These are phyloP conservation scores for Agonopterix arenella DNA, from an alignment of 2,888 invertebrate species.

Conservation along the genomic window DNA sequence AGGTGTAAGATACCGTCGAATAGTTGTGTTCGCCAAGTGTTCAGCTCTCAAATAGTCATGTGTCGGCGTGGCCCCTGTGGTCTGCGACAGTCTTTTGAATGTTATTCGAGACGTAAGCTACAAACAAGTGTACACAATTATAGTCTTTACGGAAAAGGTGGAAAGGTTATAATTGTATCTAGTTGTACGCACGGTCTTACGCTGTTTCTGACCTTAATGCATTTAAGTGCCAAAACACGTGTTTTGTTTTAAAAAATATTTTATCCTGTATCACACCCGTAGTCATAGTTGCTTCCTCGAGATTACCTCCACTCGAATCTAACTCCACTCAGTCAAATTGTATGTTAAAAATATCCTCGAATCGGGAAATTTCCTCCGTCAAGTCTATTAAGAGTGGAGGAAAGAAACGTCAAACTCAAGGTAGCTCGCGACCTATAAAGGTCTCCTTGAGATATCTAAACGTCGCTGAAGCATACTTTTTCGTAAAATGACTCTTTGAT, in stretches of 20 bases:
- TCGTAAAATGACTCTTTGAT: no score
- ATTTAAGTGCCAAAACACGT: conserved; percentile 21
- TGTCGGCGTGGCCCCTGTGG: conserved; percentile 3
- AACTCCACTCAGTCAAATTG: no score
- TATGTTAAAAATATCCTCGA: no score
- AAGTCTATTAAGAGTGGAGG: no score
- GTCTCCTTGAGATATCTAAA: no score
- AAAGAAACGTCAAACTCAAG: no score
- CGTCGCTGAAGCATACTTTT: no score
- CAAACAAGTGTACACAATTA: conserved; percentile 12
- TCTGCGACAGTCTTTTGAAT: conserved; percentile 8
- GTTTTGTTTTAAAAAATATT: conserved; percentile 8
- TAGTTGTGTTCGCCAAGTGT: neutral
- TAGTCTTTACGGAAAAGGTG: conserved; percentile 11
- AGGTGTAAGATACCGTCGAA: no score
- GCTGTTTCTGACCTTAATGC: conserved; percentile 6
- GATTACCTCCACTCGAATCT: no score
- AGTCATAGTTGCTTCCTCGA: no score
- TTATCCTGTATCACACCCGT: neutral
- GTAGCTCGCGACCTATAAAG: no score
- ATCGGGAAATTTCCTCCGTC: no score
- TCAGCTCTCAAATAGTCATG: conserved; percentile 3
- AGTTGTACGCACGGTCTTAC: conserved; percentile 17
- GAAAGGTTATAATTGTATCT: conserved; percentile 15
- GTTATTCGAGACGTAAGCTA: conserved; percentile 10